Evolutionary conservation across 1,140 invertebrate species (phyloP), one percentile per base, ranked within the genome.

Genomic region (Apis cerana): DNA sequence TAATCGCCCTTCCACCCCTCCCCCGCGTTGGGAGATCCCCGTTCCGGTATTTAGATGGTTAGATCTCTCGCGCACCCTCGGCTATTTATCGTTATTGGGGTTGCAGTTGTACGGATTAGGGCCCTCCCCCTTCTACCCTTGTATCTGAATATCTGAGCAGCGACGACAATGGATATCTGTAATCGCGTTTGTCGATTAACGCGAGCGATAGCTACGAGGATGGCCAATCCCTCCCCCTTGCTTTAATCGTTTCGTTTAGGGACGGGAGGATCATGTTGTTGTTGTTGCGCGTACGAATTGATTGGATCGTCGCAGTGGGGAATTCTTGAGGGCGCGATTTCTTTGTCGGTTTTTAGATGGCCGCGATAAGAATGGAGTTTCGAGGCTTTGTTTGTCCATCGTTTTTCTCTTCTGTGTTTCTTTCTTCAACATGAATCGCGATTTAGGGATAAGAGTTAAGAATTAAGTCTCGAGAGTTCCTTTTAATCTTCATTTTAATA

Each of bases 21-120:
- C n/a, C 61, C 19, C 33, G 33, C 69, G 23, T 11, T 59, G 78
- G 71, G 71, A 75, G 59, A 59, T n/a, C 19, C 48, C 19, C 48
- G 10, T 50, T 7, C 23, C 56, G 75, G 81, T 82, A 82, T 82
- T 82, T 82, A 82, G 78, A 86, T 84, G 64, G 54, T 86, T 84
- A 33, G 33, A 85, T 86, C 83, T 64, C 54, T 0, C 58, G 1
- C 58, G 27, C 72, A 5, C 77, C 68, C 48, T 15, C 61, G 84
- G 54, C 75, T 82, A 82, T 82, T 82, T 82, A 82, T 82, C 81
- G 67, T 71, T 48, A 52, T 50, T 61, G 67, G 67, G 33, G 52
- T 54, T 48, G 72, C 72, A 68, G 65, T 82, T 68, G 43, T 68
- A 58, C 17, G 80, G 74, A 82, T 82, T 82, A 82, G 74, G 64